Conservation (phyloP, 2,113 vertebrate genomes). For the Benitochromis conjunctus region DNA sequence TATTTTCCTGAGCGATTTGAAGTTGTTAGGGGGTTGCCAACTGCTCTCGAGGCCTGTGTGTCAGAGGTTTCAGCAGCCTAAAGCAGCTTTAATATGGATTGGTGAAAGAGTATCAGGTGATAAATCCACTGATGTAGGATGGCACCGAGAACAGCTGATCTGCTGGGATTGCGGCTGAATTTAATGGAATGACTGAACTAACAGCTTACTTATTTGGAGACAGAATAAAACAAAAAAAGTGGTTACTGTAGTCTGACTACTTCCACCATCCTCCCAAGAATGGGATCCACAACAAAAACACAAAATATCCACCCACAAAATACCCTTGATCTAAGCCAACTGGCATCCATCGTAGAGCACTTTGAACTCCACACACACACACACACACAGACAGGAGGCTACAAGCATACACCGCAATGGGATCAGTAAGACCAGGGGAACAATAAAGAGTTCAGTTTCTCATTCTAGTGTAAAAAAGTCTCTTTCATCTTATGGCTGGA, state of each 20-base stretch:
- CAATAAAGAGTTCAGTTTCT: neutral
- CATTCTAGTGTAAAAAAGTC: neutral
- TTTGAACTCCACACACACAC: conserved; percentile 11
- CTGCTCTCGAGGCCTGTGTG: neutral
- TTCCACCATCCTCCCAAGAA: neutral
- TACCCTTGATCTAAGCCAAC: neutral
- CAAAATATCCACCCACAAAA: neutral
- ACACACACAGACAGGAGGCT: neutral
- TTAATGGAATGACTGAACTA: neutral
- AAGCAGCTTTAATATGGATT: neutral
- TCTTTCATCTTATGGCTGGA: conserved; percentile 26
- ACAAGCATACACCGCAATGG: neutral
- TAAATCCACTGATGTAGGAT: neutral
- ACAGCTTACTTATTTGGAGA: neutral
- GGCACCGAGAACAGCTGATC: neutral
- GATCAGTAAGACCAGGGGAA: neutral
- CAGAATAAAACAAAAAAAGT: neutral
- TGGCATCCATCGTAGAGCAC: neutral
- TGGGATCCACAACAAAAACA: neutral
- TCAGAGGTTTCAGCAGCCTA: neutral
- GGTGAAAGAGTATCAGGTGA: neutral
- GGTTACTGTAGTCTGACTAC: neutral
- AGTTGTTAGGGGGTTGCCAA: neutral
- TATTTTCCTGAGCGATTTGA: neutral
- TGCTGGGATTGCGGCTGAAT: neutral